Evolutionary conservation across 2,888 invertebrate genomes (phyloP).

Genomic region (Lasioglossum oenotherae): DNA sequence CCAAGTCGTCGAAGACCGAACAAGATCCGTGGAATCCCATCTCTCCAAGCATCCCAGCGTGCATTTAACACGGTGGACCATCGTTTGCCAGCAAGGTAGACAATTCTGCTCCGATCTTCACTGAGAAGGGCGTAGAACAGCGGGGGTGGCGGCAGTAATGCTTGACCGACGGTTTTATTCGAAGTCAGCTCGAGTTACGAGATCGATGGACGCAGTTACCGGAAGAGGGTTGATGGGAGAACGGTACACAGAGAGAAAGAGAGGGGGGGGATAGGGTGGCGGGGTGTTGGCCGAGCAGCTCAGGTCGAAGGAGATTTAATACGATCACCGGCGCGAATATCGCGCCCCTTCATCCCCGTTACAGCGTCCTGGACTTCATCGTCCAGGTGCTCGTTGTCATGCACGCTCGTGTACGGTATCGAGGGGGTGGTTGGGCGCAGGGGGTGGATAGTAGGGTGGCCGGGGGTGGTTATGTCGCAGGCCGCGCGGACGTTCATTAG

Average conservation of each 20-base stretch:
- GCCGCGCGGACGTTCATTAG: constrained; percentile 79
- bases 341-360: constrained; percentile 51
- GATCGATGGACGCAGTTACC: constrained; percentile 68
- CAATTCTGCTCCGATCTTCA: not conserved
- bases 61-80: not conserved
- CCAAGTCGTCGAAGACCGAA: not conserved
- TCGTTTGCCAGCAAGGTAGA: not conserved
- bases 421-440: not conserved
- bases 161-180: constrained; percentile 72
- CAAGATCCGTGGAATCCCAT: not conserved
- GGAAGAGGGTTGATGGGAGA: not conserved
- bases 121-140: not conserved
- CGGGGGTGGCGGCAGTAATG: constrained; percentile 37
- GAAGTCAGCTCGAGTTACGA: constrained; percentile 74
- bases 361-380: constrained; percentile 65
- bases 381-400: constrained; percentile 77
- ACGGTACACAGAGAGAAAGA: not conserved
- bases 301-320: constrained; percentile 78
- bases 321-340: constrained; percentile 76
- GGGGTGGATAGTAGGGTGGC: not conserved
- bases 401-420: constrained; percentile 67
- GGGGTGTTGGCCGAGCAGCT: constrained; percentile 59
- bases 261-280: not conserved
- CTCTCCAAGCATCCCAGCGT: not conserved
- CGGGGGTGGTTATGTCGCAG: constrained; percentile 64